Conservation (phyloP, 2,888 invertebrate genomes). For the Sylvicola cinctus region DNA sequence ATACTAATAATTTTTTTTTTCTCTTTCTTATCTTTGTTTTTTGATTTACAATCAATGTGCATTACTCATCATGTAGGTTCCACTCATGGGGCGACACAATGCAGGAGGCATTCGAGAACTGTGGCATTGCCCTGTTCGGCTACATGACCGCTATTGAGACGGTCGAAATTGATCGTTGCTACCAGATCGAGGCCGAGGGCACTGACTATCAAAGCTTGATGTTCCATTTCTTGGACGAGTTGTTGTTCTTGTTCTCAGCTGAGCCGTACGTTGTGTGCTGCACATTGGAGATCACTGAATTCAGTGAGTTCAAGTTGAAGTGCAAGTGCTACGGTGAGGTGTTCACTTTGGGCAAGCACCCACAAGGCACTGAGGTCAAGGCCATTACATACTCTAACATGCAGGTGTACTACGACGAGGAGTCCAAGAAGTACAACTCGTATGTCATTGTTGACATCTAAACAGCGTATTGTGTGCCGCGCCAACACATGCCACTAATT, state of each 20-base stretch:
- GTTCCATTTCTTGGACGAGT: conserved; percentile 86
- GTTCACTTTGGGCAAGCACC: conserved; percentile 80
- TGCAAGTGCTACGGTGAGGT: conserved; percentile 81
- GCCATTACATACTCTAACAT: conserved; percentile 99
- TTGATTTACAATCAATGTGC: no score
- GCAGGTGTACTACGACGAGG: conserved; percentile 64
- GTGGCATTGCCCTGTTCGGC: conserved; percentile 88
- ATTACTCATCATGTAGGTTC: conserved; percentile 34
- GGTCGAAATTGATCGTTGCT: conserved; percentile 59
- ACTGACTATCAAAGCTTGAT: conserved; percentile 76
- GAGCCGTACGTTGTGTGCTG: conserved; percentile 78
- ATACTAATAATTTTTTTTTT: no score
- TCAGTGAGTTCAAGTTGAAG: conserved; percentile 63
- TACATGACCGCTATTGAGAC: conserved; percentile 87
- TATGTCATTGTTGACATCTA: conserved; percentile 98
- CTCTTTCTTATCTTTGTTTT: no score
- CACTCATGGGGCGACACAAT: conserved; percentile 83
- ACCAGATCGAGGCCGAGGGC: conserved; percentile 70
- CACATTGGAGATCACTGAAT: conserved; percentile 72
- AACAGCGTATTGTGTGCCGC: background rate
- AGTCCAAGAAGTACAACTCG: conserved; percentile 57
- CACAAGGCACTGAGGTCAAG: conserved; percentile 95
- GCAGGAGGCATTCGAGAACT: conserved; percentile 84
- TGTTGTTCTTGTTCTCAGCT: conserved; percentile 76
- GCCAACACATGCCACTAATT: no score